These are phyloP conservation scores for Amia ocellicauda DNA, from an alignment of 2,113 vertebrate species.

Conservation along the genomic window DNA sequence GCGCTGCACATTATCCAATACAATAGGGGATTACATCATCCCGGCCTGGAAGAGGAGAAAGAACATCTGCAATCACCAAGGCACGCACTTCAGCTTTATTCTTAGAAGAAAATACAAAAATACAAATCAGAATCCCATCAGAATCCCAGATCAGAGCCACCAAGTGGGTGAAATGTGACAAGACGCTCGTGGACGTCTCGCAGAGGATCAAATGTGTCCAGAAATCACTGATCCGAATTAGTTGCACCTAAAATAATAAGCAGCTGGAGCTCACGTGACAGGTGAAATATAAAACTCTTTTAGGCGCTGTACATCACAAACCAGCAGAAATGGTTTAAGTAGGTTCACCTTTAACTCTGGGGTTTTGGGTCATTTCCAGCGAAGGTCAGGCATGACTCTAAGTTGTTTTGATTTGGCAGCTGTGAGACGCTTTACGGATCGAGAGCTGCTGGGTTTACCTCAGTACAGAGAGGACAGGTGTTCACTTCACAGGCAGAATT, in stretches of 20 bases:
- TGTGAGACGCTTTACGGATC: not conserved
- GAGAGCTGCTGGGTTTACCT: not conserved
- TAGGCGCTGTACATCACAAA: not conserved
- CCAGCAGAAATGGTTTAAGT: not conserved
- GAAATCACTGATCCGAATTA: not conserved
- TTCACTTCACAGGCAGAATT: not conserved
- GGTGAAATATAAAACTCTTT: not conserved
- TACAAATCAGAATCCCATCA: not conserved
- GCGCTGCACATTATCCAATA: not conserved
- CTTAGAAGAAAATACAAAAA: no score
- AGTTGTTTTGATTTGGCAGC: constrained; percentile 4
- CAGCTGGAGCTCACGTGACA: not conserved
- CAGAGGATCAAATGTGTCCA: not conserved
- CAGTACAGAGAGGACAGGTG: not conserved
- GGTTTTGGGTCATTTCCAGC: not conserved
- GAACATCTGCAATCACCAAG: not conserved
- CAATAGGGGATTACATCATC: constrained; percentile 44
- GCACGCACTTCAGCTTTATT: not conserved
- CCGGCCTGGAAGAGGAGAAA: not conserved
- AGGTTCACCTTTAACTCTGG: not conserved
- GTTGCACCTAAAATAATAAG: not conserved
- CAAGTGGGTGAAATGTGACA: not conserved
- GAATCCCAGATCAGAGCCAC: not conserved
- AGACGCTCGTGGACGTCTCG: no score
- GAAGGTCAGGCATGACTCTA: not conserved